Percentiles rank a stretch among this genome's conserved stretches.
phyloP scores from a whole-genome alignment of 2,113 vertebrate genomes.

The Myxocyprinus asiaticus region DNA sequence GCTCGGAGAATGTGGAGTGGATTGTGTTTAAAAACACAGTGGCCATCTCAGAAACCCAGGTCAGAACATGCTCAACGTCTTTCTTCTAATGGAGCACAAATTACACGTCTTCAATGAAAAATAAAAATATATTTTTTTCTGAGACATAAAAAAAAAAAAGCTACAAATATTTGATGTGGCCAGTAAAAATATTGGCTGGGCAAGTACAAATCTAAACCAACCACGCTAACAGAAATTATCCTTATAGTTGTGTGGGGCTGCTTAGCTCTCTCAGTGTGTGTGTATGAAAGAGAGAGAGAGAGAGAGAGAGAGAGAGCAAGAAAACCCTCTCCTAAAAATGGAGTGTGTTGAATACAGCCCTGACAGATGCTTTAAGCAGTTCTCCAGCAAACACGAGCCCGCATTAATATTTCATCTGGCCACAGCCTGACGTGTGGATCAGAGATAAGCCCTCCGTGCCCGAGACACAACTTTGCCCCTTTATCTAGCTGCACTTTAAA shows the following conservation, averaged over 20 bases:
- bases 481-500: conserved; percentile 20
- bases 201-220: too few species aligned
- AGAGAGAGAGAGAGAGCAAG: background rate
- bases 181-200: too few species aligned
- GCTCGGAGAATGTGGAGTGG: conserved; percentile 92
- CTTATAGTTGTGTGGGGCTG: too few species aligned
- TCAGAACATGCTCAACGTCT: conserved; percentile 56
- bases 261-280: background rate
- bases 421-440: conserved; percentile 16
- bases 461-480: background rate
- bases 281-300: background rate
- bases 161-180: too few species aligned
- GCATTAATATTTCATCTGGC: conserved; percentile 35
- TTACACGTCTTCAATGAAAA: too few species aligned
- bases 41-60: conserved; percentile 92
- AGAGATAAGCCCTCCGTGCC: background rate
- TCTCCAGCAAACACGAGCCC: conserved; percentile 12
- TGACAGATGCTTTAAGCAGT: conserved; percentile 10
- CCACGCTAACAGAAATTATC: too few species aligned
- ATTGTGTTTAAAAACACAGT: conserved; percentile 90
- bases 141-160: too few species aligned
- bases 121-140: too few species aligned
- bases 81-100: background rate
- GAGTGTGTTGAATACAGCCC: background rate
- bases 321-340: conserved; percentile 8